phyloP scores from a whole-genome alignment of 2,113 vertebrate species.

The Jacana jacana region DNA sequence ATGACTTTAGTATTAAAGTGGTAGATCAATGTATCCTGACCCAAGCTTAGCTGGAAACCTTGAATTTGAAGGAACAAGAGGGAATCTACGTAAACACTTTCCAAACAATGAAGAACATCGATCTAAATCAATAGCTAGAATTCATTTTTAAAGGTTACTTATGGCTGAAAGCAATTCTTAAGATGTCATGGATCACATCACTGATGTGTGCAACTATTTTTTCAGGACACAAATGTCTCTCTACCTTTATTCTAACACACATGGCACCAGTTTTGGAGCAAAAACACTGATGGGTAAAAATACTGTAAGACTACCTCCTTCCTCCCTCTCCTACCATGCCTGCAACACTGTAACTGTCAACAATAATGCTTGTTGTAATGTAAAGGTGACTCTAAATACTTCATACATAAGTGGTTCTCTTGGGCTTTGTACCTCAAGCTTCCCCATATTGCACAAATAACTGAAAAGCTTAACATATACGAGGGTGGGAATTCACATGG shows the following conservation, averaged over 20 bases:
- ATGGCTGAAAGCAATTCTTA: neutral
- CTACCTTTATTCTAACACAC: neutral
- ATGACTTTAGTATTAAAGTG: neutral
- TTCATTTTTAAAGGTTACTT: constrained; percentile 41
- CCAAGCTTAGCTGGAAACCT: neutral
- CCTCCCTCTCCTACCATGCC: neutral
- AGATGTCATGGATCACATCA: neutral
- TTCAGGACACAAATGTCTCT: neutral
- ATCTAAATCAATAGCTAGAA: neutral
- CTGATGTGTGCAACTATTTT: neutral
- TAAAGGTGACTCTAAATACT: neutral
- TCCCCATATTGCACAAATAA: neutral
- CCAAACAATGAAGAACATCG: neutral
- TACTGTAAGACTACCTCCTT: neutral
- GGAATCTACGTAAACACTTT: neutral
- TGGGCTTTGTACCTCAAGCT: neutral
- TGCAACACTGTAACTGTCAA: neutral
- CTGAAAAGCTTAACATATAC: neutral
- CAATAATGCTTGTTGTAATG: neutral
- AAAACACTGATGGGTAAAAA: neutral
- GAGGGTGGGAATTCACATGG: neutral
- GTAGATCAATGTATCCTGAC: neutral
- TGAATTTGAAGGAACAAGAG: neutral
- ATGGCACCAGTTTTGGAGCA: neutral
- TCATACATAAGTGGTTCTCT: neutral